These are phyloP conservation scores for Grus americana DNA, from an alignment of 2,113 vertebrate genomes.

Conservation along the genomic window DNA sequence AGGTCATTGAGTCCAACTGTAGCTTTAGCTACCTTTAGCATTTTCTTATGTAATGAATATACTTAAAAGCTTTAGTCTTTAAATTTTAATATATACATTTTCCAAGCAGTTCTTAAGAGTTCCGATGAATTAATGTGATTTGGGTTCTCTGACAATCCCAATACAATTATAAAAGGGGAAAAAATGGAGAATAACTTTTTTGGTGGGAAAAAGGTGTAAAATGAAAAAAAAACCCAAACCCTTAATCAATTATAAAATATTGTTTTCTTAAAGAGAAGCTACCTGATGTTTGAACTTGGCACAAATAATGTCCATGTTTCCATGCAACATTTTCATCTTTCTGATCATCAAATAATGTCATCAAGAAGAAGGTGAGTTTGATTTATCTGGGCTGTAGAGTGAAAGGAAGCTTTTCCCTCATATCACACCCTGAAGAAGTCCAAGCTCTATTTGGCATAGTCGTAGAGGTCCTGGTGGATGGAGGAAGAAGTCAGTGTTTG, in stretches of 20 bases:
- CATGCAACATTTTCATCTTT: neutral
- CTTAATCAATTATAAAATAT: neutral
- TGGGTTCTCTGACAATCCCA: neutral
- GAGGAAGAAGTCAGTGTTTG: neutral
- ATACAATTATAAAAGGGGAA: neutral
- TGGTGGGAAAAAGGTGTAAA: neutral
- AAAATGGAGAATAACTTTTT: neutral
- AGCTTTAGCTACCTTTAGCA: neutral
- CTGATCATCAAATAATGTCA: neutral
- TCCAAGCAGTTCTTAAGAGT: neutral
- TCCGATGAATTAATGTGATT: neutral
- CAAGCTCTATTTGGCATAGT: neutral
- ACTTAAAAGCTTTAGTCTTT: neutral
- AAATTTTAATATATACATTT: neutral
- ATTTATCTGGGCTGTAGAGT: neutral
- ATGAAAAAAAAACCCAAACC: neutral
- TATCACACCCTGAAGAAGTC: neutral
- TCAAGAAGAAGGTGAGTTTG: neutral
- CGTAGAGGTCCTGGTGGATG: neutral
- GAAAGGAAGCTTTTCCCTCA: neutral
- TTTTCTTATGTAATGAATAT: neutral
- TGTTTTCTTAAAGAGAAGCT: neutral
- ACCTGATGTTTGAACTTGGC: neutral
- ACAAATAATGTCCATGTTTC: neutral
- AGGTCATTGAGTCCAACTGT: fast-evolving